Percentiles rank a stretch among this genome's conserved stretches.
Conservation (phyloP, 2,888 invertebrate species). For the Lasioglossum zephyrum region DNA sequence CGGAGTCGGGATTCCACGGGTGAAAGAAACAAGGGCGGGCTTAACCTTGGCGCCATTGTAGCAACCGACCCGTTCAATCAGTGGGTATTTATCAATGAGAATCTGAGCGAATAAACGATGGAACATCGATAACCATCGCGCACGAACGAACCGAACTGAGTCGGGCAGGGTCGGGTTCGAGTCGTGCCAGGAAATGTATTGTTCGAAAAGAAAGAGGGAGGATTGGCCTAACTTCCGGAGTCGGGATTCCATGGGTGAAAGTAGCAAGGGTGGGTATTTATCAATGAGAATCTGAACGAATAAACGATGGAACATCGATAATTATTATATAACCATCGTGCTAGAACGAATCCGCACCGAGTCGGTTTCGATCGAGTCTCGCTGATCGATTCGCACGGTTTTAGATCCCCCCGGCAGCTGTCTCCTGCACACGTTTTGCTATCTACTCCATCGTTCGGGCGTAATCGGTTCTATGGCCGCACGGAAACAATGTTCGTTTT, state of each 20-base stretch:
- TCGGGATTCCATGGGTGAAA: not conserved
- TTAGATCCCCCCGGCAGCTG: slow-evolving; percentile 5
- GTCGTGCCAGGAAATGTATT: too few relatives aligned
- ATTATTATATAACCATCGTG: slow-evolving; percentile 48
- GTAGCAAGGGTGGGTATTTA: slow-evolving; percentile 25
- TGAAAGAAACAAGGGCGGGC: not conserved
- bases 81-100: slow-evolving; percentile 51
- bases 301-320: slow-evolving; percentile 39
- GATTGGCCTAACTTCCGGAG: not conserved
- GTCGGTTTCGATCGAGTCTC: slow-evolving; percentile 16
- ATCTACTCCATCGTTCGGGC: slow-evolving; percentile 49
- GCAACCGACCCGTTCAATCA: slow-evolving; percentile 26
- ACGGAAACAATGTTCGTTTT: slow-evolving; percentile 63
- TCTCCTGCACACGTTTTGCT: slow-evolving; percentile 35
- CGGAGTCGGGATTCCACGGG: not conserved
- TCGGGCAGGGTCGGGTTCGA: too few relatives aligned
- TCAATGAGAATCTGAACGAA: slow-evolving; percentile 53
- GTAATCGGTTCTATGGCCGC: slow-evolving; percentile 61
- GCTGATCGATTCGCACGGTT: slow-evolving; percentile 32
- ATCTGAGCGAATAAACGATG: slow-evolving; percentile 51
- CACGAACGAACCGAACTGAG: not conserved
- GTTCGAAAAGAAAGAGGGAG: not conserved
- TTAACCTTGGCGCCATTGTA: slow-evolving; percentile 34
- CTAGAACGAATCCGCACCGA: not conserved
- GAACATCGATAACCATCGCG: slow-evolving; percentile 51